These are phyloP conservation scores for Xylocampa areola DNA, from an alignment of 2,888 invertebrate genomes.

Conservation along the genomic window DNA sequence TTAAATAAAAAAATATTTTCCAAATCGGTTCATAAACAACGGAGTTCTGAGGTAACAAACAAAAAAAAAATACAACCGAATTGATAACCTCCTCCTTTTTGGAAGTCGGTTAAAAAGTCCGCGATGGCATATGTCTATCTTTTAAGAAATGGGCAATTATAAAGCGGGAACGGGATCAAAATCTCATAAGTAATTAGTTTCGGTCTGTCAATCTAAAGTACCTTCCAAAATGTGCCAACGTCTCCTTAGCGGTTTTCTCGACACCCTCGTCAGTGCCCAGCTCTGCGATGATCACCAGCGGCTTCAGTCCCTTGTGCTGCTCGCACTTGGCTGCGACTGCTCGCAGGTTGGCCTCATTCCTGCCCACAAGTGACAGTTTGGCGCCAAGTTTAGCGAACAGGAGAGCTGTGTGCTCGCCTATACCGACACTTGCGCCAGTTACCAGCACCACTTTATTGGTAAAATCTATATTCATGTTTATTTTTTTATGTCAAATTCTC, in stretches of 20 bases:
- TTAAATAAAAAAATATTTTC: too few relatives aligned
- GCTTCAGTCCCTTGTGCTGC: slow-evolving; percentile 47
- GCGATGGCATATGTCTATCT: too few relatives aligned
- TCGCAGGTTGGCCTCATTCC: slow-evolving; percentile 57
- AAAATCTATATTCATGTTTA: slow-evolving; percentile 42
- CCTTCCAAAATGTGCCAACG: slow-evolving; percentile 65
- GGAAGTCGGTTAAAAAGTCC: too few relatives aligned
- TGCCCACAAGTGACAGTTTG: slow-evolving; percentile 61
- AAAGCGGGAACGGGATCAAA: too few relatives aligned
- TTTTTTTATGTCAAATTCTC: too few relatives aligned
- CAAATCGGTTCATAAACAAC: too few relatives aligned
- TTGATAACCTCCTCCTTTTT: too few relatives aligned
- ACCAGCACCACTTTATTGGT: slow-evolving; percentile 65
- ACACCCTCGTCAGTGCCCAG: slow-evolving; percentile 67
- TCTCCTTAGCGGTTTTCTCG: slow-evolving; percentile 59
- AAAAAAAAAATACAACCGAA: too few relatives aligned
- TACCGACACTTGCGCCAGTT: slow-evolving; percentile 70
- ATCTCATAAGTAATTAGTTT: too few relatives aligned
- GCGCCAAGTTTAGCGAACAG: slow-evolving; percentile 64
- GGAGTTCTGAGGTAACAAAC: too few relatives aligned
- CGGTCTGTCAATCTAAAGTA: slow-evolving; percentile 13
- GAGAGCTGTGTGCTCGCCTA: slow-evolving; percentile 64
- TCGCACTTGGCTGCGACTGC: slow-evolving; percentile 58
- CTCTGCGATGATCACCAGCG: slow-evolving; percentile 63
- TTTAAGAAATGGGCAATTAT: too few relatives aligned